Percentiles rank a stretch among this genome's conserved stretches.
Evolutionary conservation across 1,140 invertebrate species (phyloP).

Genomic region (Gryllus bimaculatus): DNA sequence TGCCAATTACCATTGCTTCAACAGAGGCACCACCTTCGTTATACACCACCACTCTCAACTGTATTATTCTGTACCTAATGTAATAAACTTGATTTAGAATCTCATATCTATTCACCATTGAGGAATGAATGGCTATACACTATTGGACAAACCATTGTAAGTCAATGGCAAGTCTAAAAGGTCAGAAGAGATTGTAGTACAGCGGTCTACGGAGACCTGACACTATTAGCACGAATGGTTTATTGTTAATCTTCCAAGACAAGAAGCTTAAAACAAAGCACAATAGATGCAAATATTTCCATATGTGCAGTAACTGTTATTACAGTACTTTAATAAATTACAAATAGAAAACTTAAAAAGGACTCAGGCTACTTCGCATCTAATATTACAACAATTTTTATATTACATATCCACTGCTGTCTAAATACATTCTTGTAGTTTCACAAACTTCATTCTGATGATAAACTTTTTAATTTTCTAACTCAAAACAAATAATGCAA

Average conservation of each 20-base stretch:
- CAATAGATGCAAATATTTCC: background rate
- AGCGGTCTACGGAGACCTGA: too few relatives aligned
- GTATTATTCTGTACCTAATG: too few relatives aligned
- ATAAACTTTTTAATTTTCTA: background rate
- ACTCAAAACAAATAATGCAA: background rate
- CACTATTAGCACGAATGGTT: background rate
- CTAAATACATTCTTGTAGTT: too few relatives aligned
- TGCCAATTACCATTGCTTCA: too few relatives aligned
- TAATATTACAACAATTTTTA: conserved; percentile 1
- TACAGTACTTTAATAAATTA: background rate
- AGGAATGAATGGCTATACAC: too few relatives aligned
- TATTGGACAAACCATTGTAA: too few relatives aligned
- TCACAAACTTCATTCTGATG: background rate
- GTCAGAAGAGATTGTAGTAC: too few relatives aligned
- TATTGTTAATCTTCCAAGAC: background rate
- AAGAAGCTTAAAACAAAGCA: conserved; percentile 1
- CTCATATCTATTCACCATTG: too few relatives aligned
- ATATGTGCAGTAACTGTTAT: background rate
- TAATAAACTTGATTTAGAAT: too few relatives aligned
- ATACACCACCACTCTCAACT: too few relatives aligned
- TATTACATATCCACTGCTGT: background rate
- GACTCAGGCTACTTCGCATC: background rate
- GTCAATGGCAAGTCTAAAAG: too few relatives aligned
- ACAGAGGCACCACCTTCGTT: too few relatives aligned
- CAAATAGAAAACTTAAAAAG: background rate